Conservation (phyloP, 2,797 vertebrate genomes). For the Pteronotus mesoamericanus region DNA sequence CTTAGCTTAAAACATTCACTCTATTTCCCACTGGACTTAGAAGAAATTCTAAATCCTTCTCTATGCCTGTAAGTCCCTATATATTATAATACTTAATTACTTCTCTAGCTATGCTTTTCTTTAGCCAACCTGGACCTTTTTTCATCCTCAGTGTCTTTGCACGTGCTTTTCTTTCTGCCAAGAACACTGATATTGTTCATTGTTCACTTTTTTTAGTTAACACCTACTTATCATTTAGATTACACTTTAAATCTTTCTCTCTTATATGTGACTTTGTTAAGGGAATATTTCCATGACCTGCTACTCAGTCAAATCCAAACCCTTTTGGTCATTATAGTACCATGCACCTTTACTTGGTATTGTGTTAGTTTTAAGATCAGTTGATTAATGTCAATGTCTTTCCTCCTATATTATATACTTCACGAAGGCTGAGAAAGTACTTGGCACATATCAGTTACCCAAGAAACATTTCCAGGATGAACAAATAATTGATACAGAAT, state of each 20-base stretch:
- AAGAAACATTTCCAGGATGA: conserved; percentile 22
- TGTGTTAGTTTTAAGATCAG: background rate
- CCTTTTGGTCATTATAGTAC: background rate
- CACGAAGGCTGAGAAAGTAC: background rate
- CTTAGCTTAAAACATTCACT: background rate
- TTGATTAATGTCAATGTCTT: background rate
- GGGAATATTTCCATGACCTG: background rate
- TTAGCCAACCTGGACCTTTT: background rate
- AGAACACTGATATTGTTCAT: background rate
- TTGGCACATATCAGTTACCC: background rate
- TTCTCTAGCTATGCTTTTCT: background rate
- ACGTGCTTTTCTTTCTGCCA: background rate
- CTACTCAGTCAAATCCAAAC: background rate
- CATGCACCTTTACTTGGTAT: background rate
- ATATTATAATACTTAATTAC: background rate
- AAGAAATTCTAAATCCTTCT: background rate
- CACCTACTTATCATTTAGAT: background rate
- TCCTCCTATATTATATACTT: background rate
- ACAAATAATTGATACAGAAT: background rate
- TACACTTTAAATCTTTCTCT: background rate
- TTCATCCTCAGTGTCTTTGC: background rate
- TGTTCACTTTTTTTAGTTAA: background rate
- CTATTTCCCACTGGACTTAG: background rate
- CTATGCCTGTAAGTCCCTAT: background rate
- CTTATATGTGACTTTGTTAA: background rate